Conservation (phyloP, 2,113 vertebrate species). For the Phrynosoma platyrhinos region DNA sequence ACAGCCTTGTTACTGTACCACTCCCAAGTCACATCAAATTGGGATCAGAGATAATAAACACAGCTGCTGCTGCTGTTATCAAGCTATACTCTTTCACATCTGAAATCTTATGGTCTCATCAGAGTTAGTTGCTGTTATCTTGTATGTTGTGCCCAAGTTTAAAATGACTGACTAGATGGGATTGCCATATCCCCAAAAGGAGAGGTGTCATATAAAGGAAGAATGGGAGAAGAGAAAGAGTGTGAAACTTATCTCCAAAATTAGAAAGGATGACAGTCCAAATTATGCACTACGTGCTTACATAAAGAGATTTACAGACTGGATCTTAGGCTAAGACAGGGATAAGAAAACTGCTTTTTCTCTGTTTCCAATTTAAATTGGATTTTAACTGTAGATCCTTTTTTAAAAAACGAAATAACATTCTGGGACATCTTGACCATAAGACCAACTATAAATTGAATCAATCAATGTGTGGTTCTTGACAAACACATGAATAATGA, state of each 20-base stretch:
- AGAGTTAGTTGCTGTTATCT: not conserved
- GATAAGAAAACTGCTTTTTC: not conserved
- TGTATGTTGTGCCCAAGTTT: constrained; percentile 5
- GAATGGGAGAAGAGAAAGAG: not conserved
- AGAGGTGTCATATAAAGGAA: not conserved
- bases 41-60: constrained; percentile 51
- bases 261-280: not conserved
- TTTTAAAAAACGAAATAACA: constrained; percentile 10
- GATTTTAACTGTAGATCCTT: not conserved
- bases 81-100: constrained; percentile 9
- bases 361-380: not conserved
- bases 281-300: not conserved
- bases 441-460: constrained; percentile 1
- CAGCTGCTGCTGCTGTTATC: constrained; percentile 1
- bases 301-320: no score
- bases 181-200: constrained; percentile 16
- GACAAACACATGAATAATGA: not conserved
- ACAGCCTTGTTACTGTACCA: constrained; percentile 28
- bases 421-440: not conserved
- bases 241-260: not conserved
- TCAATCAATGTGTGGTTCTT: not conserved
- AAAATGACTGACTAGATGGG: accelerated
- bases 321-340: not conserved
- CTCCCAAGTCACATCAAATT: constrained; percentile 32
- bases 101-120: constrained; percentile 17